A percentile compares a stretch with the other conserved stretches of the same genome.
Conservation (phyloP, 2,113 vertebrate species). For the Fregata magnificens region DNA sequence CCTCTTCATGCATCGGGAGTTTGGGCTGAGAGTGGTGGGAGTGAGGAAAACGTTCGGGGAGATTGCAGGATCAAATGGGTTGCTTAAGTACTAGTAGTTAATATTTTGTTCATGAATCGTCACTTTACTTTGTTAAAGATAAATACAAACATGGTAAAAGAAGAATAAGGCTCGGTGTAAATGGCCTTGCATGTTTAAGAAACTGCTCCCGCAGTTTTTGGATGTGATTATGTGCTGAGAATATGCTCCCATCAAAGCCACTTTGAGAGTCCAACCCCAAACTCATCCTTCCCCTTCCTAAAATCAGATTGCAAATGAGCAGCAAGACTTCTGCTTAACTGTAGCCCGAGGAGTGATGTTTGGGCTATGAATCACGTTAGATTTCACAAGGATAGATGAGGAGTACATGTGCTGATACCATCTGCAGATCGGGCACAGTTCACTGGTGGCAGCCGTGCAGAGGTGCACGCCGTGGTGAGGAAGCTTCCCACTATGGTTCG, state of each 20-base stretch:
- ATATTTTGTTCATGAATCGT: not conserved
- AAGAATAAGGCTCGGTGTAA: not conserved
- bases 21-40: conserved; percentile 7
- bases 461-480: fast-evolving
- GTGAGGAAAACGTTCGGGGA: not conserved
- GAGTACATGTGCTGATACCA: conserved; percentile 44
- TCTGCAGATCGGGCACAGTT: not conserved
- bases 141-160: not conserved
- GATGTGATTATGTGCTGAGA: fast-evolving
- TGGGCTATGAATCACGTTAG: conserved; percentile 61
- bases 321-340: conserved; percentile 59
- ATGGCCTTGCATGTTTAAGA: not conserved
- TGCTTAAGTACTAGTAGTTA: not conserved
- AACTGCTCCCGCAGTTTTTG: not conserved
- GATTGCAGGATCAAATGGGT: conserved; percentile 1
- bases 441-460: not conserved
- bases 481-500: not conserved
- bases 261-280: not conserved
- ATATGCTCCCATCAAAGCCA: not conserved
- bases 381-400: conserved; percentile 13
- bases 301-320: conserved; percentile 53
- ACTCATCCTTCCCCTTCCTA: conserved; percentile 47
- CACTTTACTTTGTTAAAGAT: not conserved
- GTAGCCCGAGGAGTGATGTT: conserved; percentile 67
- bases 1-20: not conserved